Evolutionary conservation across 2,797 vertebrate genomes (phyloP).

Genomic region (Megaceryle alcyon): DNA sequence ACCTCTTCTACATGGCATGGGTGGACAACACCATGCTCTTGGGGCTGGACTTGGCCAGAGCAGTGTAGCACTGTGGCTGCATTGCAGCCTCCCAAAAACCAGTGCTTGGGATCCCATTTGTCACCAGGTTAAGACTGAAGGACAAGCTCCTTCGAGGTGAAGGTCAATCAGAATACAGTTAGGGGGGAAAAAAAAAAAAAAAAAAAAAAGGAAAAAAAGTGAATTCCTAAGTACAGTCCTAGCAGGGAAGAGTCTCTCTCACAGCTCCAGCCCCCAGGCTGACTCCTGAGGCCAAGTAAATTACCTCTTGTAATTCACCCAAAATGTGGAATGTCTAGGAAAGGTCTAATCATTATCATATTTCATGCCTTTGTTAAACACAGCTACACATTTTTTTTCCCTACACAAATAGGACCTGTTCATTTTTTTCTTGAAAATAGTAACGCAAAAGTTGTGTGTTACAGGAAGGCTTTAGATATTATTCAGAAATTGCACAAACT

Average conservation of each 20-base stretch:
- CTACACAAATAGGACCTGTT: neutral
- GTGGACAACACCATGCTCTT: rapidly evolving
- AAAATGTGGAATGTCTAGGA: neutral
- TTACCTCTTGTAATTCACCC: neutral
- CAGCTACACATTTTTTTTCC: neutral
- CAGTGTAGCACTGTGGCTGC: neutral
- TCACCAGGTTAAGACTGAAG: neutral
- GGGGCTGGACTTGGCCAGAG: neutral
- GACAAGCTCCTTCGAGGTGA: neutral
- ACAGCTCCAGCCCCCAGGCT: neutral
- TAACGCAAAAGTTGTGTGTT: neutral
- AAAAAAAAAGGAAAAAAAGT: neutral
- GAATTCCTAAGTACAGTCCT: neutral
- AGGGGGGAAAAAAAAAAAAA: neutral
- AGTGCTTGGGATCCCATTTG: neutral
- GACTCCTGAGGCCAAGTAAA: neutral
- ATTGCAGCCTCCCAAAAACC: neutral
- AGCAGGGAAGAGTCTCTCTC: neutral
- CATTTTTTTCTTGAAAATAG: neutral
- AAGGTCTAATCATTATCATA: neutral
- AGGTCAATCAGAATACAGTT: neutral
- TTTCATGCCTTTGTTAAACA: neutral
- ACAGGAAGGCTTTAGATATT: neutral
- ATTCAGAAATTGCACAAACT: neutral
- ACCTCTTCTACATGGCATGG: neutral